Percentiles rank a stretch among this genome's conserved stretches.
These are phyloP conservation scores for Eulemur coronatus DNA, from an alignment of 2,797 vertebrate species.

Conservation along the genomic window DNA sequence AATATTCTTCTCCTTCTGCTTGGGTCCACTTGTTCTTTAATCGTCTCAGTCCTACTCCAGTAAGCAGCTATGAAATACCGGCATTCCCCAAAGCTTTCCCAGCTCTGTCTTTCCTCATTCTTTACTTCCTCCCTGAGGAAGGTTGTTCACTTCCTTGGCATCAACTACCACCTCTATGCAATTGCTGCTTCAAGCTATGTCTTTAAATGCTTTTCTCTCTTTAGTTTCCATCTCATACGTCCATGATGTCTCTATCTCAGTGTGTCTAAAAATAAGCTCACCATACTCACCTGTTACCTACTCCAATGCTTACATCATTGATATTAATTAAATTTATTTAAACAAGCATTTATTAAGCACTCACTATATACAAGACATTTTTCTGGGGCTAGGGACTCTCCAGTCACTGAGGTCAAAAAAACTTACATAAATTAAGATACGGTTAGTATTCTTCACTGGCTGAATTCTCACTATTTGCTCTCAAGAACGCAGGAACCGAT, in stretches of 20 bases:
- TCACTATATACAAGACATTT: not conserved
- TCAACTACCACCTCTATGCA: not conserved
- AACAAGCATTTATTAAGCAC: not conserved
- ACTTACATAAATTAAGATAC: not conserved
- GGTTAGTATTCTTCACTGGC: not conserved
- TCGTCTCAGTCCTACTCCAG: not conserved
- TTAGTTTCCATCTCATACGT: not conserved
- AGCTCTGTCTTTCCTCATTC: not conserved
- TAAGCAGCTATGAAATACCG: not conserved
- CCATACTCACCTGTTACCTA: not conserved
- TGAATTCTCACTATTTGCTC: not conserved
- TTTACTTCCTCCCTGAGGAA: not conserved
- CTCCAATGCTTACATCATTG: not conserved
- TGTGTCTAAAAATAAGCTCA: conserved; percentile 7
- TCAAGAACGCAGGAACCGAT: not conserved
- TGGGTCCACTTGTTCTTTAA: not conserved
- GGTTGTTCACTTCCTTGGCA: not conserved
- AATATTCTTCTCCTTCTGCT: not conserved
- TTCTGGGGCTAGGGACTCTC: not conserved
- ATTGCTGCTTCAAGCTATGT: not conserved
- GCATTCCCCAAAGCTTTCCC: not conserved
- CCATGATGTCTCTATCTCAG: not conserved
- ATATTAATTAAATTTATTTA: not conserved
- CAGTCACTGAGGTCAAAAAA: not conserved
- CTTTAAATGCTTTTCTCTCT: not conserved